Conservation (phyloP, 2,888 invertebrate species). For the Polydesmus complanatus region DNA sequence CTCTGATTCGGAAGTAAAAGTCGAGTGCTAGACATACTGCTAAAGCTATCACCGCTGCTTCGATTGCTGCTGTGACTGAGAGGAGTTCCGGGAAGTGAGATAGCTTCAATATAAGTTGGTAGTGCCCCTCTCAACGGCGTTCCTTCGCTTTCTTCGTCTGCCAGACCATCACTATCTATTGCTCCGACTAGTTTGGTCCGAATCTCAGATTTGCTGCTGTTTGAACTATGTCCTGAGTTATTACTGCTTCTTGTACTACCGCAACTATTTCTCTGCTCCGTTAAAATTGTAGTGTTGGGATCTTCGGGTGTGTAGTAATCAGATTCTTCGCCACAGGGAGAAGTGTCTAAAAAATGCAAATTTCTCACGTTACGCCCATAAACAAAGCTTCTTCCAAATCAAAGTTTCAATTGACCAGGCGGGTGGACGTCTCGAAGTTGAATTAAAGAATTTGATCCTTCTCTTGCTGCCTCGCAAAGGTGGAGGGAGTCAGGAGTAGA, state of each 20-base stretch:
- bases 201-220: not conserved
- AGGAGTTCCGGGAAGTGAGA: constrained; percentile 20
- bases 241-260: not conserved
- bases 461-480: constrained; percentile 8
- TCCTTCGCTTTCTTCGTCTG: constrained; percentile 7
- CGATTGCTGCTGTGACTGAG: constrained; percentile 40
- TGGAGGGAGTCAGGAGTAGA: constrained; percentile 24
- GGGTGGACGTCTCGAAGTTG: not conserved
- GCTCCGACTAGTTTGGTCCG: not conserved
- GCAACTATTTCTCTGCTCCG: constrained; percentile 16
- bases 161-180: not conserved
- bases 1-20: constrained; percentile 43
- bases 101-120: constrained; percentile 18
- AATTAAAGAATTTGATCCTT: not conserved
- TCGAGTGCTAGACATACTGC: constrained; percentile 63
- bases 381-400: not conserved
- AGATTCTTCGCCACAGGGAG: constrained; percentile 23
- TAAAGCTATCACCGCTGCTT: constrained; percentile 67
- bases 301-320: constrained; percentile 24
- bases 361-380: not conserved
- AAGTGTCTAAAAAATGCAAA: constrained; percentile 17
- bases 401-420: not conserved
- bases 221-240: not conserved
- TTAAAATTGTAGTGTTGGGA: constrained; percentile 22
- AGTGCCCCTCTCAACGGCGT: constrained; percentile 9